Conservation (phyloP, 2,888 invertebrate species). For the Hedya salicella region DNA sequence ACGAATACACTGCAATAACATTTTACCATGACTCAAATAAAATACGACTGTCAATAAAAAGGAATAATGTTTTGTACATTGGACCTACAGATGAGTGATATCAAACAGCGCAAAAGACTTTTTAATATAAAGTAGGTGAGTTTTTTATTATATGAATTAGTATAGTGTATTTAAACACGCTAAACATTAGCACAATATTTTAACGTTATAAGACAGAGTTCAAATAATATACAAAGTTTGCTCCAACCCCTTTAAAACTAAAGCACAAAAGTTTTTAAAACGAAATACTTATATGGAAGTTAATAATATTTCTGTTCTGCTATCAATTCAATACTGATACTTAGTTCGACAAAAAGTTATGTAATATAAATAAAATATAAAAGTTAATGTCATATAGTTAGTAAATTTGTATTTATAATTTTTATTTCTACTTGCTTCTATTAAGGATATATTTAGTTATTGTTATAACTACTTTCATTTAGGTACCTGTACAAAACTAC, state of each 20-base stretch:
- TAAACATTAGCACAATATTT: neutral
- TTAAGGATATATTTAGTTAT: too few species aligned
- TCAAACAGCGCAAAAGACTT: conserved; percentile 8
- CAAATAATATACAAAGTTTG: neutral
- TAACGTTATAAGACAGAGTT: neutral
- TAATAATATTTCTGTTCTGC: too few species aligned
- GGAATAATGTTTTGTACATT: neutral
- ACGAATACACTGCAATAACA: conserved; percentile 3
- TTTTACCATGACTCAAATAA: conserved; percentile 5
- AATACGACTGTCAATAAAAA: conserved; percentile 5
- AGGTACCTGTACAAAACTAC: too few species aligned
- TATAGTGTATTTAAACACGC: conserved; percentile 3
- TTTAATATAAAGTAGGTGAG: too few species aligned
- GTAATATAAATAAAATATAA: neutral
- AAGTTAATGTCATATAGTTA: neutral
- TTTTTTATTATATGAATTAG: conserved; percentile 13
- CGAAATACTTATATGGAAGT: too few species aligned
- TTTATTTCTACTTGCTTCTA: too few species aligned
- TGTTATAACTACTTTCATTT: too few species aligned
- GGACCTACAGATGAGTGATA: conserved; percentile 18
- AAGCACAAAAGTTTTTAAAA: neutral
- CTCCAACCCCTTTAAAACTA: neutral
- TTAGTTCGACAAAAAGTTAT: too few species aligned
- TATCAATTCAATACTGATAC: too few species aligned
- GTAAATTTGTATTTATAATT: too few species aligned